Base-by-base conservation (phyloP, 2,888 invertebrate species). In the Amitus sp. region DNA sequence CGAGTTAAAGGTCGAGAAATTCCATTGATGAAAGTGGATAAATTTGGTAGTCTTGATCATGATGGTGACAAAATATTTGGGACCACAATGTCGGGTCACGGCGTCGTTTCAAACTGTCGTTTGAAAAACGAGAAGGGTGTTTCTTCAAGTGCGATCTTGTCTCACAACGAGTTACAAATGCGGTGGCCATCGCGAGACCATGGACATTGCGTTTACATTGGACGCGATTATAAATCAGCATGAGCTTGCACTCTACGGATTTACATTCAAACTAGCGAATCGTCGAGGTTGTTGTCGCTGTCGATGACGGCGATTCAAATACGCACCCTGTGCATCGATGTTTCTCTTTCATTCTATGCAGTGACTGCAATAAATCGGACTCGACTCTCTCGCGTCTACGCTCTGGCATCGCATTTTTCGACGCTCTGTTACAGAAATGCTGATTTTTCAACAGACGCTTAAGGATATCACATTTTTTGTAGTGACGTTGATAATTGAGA, bases 171-270 rank as follows among this genome's bases (percentile, higher is more conserved):
- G 20, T 20, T 37, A 48, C 48, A 48, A 48, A 48, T 47, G 39
- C 52, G 40, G 19, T 23, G 47, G 10, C 39, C 47, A 34, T 48
- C 34, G 37, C 45, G 33, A 47, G 43, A 52, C 52, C 51, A 30
- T 52, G 48, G 37, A 15, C 33, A 39, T 19, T 46, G 46, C 45
- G 53, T 67, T 68, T 60, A 49, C 52, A 40, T 47, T 46, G 39
- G 17, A 46, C 42, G 37, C 42, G 47, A 65, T 66, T 68, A 59
- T 62, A 61, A 68, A 65, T 64, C 54, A 57, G 61, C 50, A 45
- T 39, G 58, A 61, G 62, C 55, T 64, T 58, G 65, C 65, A 68
- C 64, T 68, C 66, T 66, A 63, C 65, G 67, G 66, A 68, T 66
- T 68, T 66, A 61, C 66, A 68, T 60, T 49, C 37, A 54, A 52